These are phyloP conservation scores for Pogona vitticeps DNA, from an alignment of 2,113 vertebrate species.

Conservation along the genomic window DNA sequence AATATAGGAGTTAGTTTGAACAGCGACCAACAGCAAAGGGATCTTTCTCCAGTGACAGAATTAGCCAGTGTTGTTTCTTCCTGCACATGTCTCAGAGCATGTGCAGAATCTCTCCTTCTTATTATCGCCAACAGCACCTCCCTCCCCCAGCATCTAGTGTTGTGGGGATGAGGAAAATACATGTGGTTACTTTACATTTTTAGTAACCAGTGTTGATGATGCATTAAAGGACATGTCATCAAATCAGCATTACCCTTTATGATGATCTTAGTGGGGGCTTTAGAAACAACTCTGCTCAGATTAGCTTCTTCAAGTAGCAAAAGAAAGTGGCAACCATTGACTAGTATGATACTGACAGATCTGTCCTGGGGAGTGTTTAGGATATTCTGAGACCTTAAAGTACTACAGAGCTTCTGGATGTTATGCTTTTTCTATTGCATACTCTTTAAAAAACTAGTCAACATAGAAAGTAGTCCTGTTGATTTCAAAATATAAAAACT, in stretches of 20 bases:
- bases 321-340: background rate
- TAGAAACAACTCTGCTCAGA: too few species aligned
- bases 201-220: too few species aligned
- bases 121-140: background rate
- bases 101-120: background rate
- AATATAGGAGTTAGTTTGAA: too few species aligned
- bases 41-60: background rate
- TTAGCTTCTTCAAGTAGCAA: background rate
- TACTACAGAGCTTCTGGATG: background rate
- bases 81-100: background rate
- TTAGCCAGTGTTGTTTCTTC: background rate
- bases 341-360: background rate
- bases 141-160: background rate
- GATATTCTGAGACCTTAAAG: background rate
- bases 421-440: background rate
- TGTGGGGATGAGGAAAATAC: too few species aligned
- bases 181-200: background rate
- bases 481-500: background rate
- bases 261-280: background rate
- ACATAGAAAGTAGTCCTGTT: background rate
- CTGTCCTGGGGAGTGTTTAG: background rate
- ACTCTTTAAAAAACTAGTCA: background rate
- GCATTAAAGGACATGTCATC: too few species aligned
- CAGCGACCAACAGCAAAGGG: too few species aligned
- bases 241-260: too few species aligned